Evolutionary conservation across 2,888 invertebrate genomes (phyloP).

Genomic region (Lasioglossum leucozonium): DNA sequence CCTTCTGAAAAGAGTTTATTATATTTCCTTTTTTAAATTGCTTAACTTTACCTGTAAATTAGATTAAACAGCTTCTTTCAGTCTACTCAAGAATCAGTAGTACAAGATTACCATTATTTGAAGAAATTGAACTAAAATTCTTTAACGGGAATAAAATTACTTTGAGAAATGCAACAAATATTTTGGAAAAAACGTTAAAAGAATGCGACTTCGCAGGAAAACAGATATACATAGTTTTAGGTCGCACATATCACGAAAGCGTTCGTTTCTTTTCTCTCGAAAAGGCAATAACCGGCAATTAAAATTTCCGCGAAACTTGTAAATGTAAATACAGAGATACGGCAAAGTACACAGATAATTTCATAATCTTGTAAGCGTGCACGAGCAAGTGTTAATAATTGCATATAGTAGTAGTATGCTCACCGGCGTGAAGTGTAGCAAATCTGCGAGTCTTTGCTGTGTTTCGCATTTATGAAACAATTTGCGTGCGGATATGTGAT

Average conservation of each 20-base stretch:
- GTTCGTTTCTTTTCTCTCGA: not conserved
- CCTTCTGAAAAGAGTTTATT: not conserved
- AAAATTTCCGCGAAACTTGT: not conserved
- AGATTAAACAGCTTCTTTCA: not conserved
- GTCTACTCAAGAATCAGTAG: not conserved
- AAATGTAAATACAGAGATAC: conserved; percentile 17
- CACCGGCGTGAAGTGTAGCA: conserved; percentile 26
- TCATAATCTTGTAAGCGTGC: conserved; percentile 33
- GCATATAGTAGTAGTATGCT: conserved; percentile 1
- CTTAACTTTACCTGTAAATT: not conserved
- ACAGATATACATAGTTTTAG: not conserved
- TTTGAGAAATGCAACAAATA: not conserved
- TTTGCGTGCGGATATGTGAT: conserved; percentile 22
- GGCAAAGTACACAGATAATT: conserved; percentile 20
- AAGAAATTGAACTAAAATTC: not conserved
- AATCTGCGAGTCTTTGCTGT: not conserved
- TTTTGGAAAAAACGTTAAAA: not conserved
- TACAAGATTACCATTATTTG: not conserved
- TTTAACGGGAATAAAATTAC: not conserved
- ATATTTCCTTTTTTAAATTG: not conserved
- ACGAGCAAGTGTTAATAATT: conserved; percentile 35
- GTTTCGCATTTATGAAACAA: conserved; percentile 4
- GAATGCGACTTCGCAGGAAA: not conserved
- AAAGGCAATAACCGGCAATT: conserved; percentile 2
- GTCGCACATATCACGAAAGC: not conserved